These are phyloP conservation scores for Cnemophilus loriae DNA, from an alignment of 2,113 vertebrate species.

Conservation along the genomic window DNA sequence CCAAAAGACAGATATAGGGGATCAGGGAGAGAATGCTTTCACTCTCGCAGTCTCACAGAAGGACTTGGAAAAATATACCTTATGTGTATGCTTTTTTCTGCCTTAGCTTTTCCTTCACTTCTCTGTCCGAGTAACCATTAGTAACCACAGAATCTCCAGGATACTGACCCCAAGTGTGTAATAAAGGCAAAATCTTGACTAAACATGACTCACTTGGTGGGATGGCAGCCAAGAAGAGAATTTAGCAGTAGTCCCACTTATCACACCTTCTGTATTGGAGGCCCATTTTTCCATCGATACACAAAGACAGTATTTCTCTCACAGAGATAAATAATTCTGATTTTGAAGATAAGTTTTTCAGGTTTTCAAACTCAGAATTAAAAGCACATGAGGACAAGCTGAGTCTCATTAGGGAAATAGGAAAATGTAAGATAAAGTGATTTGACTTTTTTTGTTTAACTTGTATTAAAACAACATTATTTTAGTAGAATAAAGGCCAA, in stretches of 20 bases:
- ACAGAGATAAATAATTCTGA: background rate
- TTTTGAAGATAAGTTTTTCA: background rate
- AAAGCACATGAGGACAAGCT: background rate
- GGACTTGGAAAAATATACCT: background rate
- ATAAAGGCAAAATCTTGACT: slow-evolving; percentile 1
- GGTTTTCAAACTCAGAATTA: background rate
- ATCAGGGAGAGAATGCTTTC: background rate
- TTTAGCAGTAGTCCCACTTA: background rate
- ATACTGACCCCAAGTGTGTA: background rate
- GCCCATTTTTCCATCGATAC: background rate
- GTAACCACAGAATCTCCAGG: slow-evolving; percentile 13
- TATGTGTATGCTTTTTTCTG: background rate
- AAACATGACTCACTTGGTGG: background rate
- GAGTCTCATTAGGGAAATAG: background rate
- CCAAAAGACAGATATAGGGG: background rate
- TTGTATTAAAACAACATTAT: background rate
- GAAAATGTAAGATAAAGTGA: background rate
- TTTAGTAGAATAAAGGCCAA: background rate
- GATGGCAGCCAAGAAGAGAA: background rate
- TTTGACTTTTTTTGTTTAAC: background rate
- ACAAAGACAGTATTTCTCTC: background rate
- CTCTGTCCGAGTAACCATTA: background rate
- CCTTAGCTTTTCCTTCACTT: background rate
- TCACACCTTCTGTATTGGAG: background rate
- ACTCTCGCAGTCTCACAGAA: background rate